Base-by-base conservation (phyloP, 2,797 vertebrate species). In the Trichosurus vulpecula region DNA sequence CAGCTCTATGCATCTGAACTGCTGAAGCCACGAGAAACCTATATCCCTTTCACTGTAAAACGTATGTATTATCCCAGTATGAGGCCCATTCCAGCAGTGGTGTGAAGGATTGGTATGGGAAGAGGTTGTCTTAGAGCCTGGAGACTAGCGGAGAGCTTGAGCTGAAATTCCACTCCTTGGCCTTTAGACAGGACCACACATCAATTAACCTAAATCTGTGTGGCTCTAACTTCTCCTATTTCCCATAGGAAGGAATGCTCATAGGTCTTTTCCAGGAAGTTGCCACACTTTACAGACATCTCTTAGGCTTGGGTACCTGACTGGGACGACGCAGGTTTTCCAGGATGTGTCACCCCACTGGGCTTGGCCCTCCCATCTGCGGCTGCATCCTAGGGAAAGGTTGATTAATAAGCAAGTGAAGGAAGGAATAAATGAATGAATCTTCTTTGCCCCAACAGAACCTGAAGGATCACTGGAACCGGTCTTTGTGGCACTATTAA, bases 11-110 rank as follows among this genome's bases (percentile, higher is more conserved):
- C 94, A 2, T 92, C 9, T 0, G 97, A 98, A 61, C 55, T 98
- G 35, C 96, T 97, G 61, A 35, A 0, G 2, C 96, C 96, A 56
- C 95, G 98, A n/a, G 97, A 97, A 53, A 94, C 92, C 53, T 98
- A 93, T 25, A 81, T 98, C 2, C 96, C 97, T 0, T 94, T 98
- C 30, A n/a, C 58, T 30, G 96, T 97, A 30, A 92, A 96, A 61
- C 1, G 25, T 97, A 95, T 31, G 96, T 97, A 13, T 47, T 3
- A 1, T 1, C 31, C 4, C 81, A 47, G 41, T 54, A 19, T 11
- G 27, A 41, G 29, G 54, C 29, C n/a, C 41, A 54, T 6, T 25
- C 31, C 22, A 74, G n/a, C 2, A n/a, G 25, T 1, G 10, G 56
- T 30, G 13, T 14, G 47, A 51, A 81, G 41, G 22, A 35, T 41